phyloP scores from a whole-genome alignment of 2,113 vertebrate genomes.

The Platichthys stellatus region DNA sequence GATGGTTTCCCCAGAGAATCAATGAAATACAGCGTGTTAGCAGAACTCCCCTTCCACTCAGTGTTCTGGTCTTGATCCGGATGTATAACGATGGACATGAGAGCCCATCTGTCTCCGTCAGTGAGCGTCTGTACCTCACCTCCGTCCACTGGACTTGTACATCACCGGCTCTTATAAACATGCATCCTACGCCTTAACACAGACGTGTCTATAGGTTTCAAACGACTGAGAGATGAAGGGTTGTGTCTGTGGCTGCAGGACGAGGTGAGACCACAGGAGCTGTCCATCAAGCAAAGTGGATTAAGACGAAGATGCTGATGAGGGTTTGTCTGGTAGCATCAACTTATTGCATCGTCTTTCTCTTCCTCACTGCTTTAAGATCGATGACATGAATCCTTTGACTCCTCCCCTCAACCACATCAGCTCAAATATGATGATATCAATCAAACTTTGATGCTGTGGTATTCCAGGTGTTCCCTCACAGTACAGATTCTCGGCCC shows the following conservation, averaged over 20 bases:
- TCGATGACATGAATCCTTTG: no score
- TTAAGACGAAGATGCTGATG: no score
- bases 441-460: no score
- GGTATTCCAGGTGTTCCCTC: neutral
- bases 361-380: no score
- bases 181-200: neutral
- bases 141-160: neutral
- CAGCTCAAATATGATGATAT: no score
- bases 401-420: no score
- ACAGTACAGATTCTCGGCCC: neutral
- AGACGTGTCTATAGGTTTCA: constrained; percentile 10
- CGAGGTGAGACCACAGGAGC: no score
- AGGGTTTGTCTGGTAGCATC: no score
- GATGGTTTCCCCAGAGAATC: constrained; percentile 7
- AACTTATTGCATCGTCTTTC: no score
- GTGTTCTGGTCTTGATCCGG: neutral
- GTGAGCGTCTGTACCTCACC: neutral
- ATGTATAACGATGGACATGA: neutral
- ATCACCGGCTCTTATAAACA: constrained; percentile 15
- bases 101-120: neutral
- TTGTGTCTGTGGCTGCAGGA: neutral
- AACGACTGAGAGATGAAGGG: neutral
- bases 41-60: neutral
- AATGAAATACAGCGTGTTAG: neutral
- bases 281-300: neutral